Percentiles rank a stretch among this genome's conserved stretches.
phyloP scores from a whole-genome alignment of 2,888 invertebrate species.

The Hirtodrosophila cameraria region DNA sequence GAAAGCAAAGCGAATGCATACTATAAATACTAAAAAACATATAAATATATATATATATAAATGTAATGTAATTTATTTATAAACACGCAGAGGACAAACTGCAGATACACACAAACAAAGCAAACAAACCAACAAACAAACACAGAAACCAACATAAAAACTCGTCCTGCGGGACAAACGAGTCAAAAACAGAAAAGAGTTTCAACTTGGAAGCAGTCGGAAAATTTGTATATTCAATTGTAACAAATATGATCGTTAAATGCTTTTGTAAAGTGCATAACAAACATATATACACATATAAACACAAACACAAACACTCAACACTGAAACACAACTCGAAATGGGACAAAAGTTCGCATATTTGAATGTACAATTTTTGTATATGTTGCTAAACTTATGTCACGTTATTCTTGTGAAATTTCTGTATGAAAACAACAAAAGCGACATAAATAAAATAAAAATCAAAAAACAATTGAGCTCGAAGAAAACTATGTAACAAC shows the following conservation, averaged over 20 bases:
- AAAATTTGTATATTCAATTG: conserved; percentile 60
- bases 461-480: conserved; percentile 9
- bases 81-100: conserved; percentile 52
- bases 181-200: conserved; percentile 8
- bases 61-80: conserved; percentile 75
- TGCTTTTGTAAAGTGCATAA: conserved; percentile 58
- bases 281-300: conserved; percentile 16
- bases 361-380: conserved; percentile 14
- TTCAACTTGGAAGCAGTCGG: conserved; percentile 37
- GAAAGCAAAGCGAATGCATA: conserved; percentile 55
- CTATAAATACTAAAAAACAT: conserved; percentile 55
- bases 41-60: conserved; percentile 51
- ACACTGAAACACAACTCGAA: conserved; percentile 6
- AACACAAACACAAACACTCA: conserved; percentile 1
- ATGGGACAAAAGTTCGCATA: conserved; percentile 17
- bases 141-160: conserved; percentile 13
- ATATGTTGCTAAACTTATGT: conserved; percentile 21
- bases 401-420: conserved; percentile 2
- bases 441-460: conserved; percentile 1
- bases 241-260: conserved; percentile 45
- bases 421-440: conserved; percentile 12
- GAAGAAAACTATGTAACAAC: conserved; percentile 8
- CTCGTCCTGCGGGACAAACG: conserved; percentile 5
- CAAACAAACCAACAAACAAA: conserved; percentile 3
- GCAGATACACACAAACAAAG: conserved; percentile 31